phyloP scores from a whole-genome alignment of 2,888 invertebrate genomes.

The Amphipoea oculea region DNA sequence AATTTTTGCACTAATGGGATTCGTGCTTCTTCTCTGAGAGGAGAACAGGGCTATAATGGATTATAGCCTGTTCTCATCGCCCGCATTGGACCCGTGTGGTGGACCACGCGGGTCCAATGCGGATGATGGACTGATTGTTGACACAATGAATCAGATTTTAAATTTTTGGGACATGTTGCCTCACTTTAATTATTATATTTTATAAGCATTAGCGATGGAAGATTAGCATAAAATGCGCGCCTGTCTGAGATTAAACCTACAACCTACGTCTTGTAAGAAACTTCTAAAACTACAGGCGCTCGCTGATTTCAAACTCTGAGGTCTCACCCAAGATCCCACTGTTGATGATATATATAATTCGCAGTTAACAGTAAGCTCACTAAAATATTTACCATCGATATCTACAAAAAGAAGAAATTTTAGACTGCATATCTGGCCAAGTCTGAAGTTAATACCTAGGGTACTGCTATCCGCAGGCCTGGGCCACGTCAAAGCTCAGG shows the following conservation, averaged over 20 bases:
- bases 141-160: not conserved
- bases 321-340: not conserved
- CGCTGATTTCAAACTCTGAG: not conserved
- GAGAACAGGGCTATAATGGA: no score
- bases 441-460: not conserved
- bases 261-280: not conserved
- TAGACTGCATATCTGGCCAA: not conserved
- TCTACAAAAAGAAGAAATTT: not conserved
- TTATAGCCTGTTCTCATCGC: no score
- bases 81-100: no score
- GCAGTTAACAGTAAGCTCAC: not conserved
- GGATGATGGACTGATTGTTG: not conserved
- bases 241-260: not conserved
- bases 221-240: not conserved
- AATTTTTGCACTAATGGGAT: not conserved
- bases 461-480: not conserved
- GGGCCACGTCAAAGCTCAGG: not conserved
- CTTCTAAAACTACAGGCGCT: not conserved
- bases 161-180: no score
- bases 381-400: not conserved
- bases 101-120: not conserved
- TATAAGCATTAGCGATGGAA: not conserved
- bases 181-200: no score
- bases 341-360: not conserved
- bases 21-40: not conserved